Percentiles rank a stretch among this genome's conserved stretches.
Conservation (phyloP, 1,140 invertebrate genomes). For the Megathymus violae region DNA sequence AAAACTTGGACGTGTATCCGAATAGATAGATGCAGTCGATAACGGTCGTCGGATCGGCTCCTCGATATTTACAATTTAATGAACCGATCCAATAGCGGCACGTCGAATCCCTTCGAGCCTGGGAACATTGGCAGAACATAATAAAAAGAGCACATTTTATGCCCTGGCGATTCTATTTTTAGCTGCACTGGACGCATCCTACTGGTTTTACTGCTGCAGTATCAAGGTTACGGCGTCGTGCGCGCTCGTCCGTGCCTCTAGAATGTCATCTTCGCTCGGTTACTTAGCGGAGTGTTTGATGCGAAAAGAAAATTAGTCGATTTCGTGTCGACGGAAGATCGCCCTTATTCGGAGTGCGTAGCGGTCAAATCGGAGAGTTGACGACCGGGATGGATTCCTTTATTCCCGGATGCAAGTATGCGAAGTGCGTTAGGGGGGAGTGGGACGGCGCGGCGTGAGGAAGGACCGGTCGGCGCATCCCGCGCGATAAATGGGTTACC, state of each 20-base stretch:
- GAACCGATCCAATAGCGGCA: constrained; percentile 59
- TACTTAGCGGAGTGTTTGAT: constrained; percentile 45
- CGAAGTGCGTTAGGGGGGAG: constrained; percentile 47
- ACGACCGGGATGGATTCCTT: constrained; percentile 50
- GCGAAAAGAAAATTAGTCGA: constrained; percentile 53
- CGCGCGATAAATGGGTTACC: constrained; percentile 77
- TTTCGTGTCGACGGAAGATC: constrained; percentile 16
- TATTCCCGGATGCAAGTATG: constrained; percentile 71
- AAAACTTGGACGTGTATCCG: constrained; percentile 28
- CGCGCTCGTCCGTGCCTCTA: constrained; percentile 51
- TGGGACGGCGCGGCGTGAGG: constrained; percentile 44
- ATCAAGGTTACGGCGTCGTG: constrained; percentile 71
- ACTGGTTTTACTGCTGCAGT: constrained; percentile 72
- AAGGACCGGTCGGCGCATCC: constrained; percentile 69
- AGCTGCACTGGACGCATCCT: constrained; percentile 71
- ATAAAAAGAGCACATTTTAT: constrained; percentile 66
- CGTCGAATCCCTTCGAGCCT: constrained; percentile 66
- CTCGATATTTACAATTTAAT: constrained; percentile 67
- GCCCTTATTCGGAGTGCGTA: constrained; percentile 39
- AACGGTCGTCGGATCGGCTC: constrained; percentile 42
- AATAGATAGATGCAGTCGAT: constrained; percentile 38
- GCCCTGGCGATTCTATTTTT: constrained; percentile 70
- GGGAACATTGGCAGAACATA: constrained; percentile 59
- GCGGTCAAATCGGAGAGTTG: constrained; percentile 22
- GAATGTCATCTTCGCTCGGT: constrained; percentile 66